These are phyloP conservation scores for Automeris io DNA, from an alignment of 2,888 invertebrate genomes.

Conservation along the genomic window DNA sequence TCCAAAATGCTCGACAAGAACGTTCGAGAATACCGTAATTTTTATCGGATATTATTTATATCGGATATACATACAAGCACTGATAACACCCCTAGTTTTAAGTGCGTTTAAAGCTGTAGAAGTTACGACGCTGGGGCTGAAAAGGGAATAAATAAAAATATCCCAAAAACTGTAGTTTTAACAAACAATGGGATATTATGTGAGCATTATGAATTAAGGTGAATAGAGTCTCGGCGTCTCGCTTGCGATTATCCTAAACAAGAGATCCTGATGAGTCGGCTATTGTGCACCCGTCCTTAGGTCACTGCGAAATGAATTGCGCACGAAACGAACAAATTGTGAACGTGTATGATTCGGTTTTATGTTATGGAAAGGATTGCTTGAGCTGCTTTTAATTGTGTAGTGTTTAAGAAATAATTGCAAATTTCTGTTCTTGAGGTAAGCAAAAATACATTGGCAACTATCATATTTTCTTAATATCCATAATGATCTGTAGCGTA, in stretches of 20 bases:
- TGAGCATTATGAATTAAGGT: constrained; percentile 41
- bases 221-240: constrained; percentile 34
- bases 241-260: constrained; percentile 52
- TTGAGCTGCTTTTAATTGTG: constrained; percentile 3
- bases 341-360: constrained; percentile 6
- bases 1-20: no score
- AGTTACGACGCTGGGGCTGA: no score
- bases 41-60: no score
- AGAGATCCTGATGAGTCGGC: constrained; percentile 62
- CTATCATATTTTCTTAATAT: no score
- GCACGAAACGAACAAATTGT: constrained; percentile 12
- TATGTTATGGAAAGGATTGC: constrained; percentile 5
- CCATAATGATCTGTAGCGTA: no score
- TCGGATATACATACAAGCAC: no score
- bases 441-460: no score
- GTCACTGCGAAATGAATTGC: constrained; percentile 36
- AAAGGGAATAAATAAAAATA: not conserved
- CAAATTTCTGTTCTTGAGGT: no score
- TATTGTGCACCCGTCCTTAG: constrained; percentile 54
- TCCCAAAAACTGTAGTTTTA: not conserved
- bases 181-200: constrained; percentile 5
- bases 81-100: no score
- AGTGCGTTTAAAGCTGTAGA: no score
- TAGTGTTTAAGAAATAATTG: no score
- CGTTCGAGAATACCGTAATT: no score